Evolutionary conservation across 2,888 invertebrate genomes (phyloP).

Genomic region (Podabrus alpinus): DNA sequence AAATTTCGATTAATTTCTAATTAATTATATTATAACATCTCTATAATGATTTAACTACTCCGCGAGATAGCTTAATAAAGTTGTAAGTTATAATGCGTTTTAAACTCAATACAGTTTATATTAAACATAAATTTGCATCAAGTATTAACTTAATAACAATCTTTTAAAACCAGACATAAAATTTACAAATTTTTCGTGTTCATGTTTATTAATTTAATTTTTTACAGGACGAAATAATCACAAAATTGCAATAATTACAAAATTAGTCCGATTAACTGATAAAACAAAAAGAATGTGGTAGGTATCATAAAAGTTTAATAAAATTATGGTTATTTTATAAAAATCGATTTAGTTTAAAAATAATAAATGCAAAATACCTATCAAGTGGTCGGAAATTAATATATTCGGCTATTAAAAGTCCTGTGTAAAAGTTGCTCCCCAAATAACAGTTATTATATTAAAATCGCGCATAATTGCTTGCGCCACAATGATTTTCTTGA

Average conservation of each 20-base stretch:
- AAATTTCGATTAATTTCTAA: neutral
- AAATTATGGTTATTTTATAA: slow-evolving; percentile 13
- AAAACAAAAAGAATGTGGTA: neutral
- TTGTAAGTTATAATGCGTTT: neutral
- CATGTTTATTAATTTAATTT: neutral
- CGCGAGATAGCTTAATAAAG: neutral
- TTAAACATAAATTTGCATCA: neutral
- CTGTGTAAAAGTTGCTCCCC: neutral
- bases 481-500: slow-evolving; percentile 13
- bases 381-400: slow-evolving; percentile 2
- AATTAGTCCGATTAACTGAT: neutral
- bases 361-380: slow-evolving; percentile 19
- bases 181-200: neutral
- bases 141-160: neutral
- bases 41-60: neutral
- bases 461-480: slow-evolving; percentile 27
- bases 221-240: neutral
- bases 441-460: slow-evolving; percentile 23
- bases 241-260: slow-evolving; percentile 1
- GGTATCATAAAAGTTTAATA: neutral
- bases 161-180: neutral
- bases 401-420: slow-evolving; percentile 8
- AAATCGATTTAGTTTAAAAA: slow-evolving; percentile 14
- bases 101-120: neutral
- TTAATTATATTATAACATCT: neutral